Conservation (phyloP, 2,888 invertebrate genomes). For the Neoascia interrupta region DNA sequence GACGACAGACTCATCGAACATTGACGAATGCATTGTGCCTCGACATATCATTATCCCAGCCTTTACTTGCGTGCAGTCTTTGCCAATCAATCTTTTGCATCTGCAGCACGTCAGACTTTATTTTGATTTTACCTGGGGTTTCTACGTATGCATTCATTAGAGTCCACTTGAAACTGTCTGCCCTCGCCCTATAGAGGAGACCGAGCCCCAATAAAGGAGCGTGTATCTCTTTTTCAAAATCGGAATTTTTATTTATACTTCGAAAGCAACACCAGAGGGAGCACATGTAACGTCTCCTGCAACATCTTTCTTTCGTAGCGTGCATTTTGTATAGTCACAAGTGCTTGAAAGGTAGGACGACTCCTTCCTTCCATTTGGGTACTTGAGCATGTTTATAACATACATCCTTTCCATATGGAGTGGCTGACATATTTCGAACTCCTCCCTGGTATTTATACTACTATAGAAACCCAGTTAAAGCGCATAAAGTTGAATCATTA, state of each 20-base stretch:
- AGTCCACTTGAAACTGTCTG: conserved; percentile 35
- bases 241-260: conserved; percentile 23
- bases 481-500: conserved; percentile 50
- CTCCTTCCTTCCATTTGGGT: conserved; percentile 60
- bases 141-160: conserved; percentile 61
- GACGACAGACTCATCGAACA: conserved; percentile 52
- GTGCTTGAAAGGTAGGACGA: no score
- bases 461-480: conserved; percentile 22
- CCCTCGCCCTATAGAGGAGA: conserved; percentile 8
- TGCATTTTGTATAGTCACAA: no score
- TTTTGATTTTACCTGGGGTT: conserved; percentile 45
- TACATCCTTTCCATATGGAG: conserved; percentile 67
- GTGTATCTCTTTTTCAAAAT: conserved; percentile 52
- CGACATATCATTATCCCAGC: conserved; percentile 44
- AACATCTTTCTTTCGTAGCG: no score
- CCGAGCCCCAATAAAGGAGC: neutral
- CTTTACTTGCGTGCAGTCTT: conserved; percentile 12
- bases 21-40: conserved; percentile 56
- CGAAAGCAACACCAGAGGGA: conserved; percentile 22
- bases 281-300: no score
- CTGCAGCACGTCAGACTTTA: conserved; percentile 37
- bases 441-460: neutral
- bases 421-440: conserved; percentile 63
- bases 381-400: conserved; percentile 68
- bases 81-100: conserved; percentile 57